Evolutionary conservation across 2,797 vertebrate genomes (phyloP), one percentile per base, ranked within the genome.

Genomic region (Ataeniobius toweri): DNA sequence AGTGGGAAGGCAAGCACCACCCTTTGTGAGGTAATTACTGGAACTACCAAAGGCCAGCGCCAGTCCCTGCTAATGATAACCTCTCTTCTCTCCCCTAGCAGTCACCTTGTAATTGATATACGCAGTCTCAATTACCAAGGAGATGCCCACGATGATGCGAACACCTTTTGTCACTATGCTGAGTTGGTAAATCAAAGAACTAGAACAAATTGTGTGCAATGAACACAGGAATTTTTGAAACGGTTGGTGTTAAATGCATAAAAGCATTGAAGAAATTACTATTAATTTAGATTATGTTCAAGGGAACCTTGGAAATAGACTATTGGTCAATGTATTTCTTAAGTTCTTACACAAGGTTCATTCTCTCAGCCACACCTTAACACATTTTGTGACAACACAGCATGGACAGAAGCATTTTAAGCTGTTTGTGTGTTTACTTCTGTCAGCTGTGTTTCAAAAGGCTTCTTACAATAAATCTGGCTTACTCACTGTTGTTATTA

Each of bases 1-100:
- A 96, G 95, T 95, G 93, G 94, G 94, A 95, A 91, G 94, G 94
- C 95, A 91, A 94, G 93, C 92, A 94, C 90, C 93, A 91, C 91
- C 94, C 94, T 95, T 95, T 96, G 95, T 95, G 94, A 94, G 87
- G 93, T 96, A 96, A 96, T 96, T 95, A 95, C 95, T 95, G 95
- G 94, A 96, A 95, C 95, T 95, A 94, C 88, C 93, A 91, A 92
- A 94, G 94, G 91, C 93, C 94, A 95, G 94, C 92, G 92, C 92
- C 89, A 93, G 94, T 85, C 94, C 90, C 91, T 89, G 91, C 94
- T 95, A 95, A 95, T 96, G 94, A 95, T 95, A 95, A 95, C 93
- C 94, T 93, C 91, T 75, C 90, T 93, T 75, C 87, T 91, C 92
- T 92, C 88, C 86, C 89, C 92, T 89, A 92, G 93, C 88, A 92